Percentiles rank a stretch among this genome's conserved stretches.
Conservation (phyloP, 2,113 vertebrate species). For the rabbit (Oryctolagus cuniculus) region mOryCun1.1 NC_091444.1:7765501-7766000, state of each 20-base stretch:
- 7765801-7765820: background rate
- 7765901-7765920: background rate
- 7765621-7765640: background rate
- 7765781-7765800: background rate
- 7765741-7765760: background rate
- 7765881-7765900: background rate
- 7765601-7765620: background rate
- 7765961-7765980: background rate
- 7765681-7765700: background rate
- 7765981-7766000: background rate
- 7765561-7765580: background rate
- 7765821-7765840: background rate
- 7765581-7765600: background rate
- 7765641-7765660: background rate
- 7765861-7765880: background rate
- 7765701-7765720: background rate
- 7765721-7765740: background rate
- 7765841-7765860: background rate
- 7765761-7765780: background rate
- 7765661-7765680: background rate
- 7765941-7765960: accelerated
- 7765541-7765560: background rate
- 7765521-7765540: background rate
- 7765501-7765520: background rate
- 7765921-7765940: background rate